phyloP scores from a whole-genome alignment of 1,140 invertebrate genomes.

The Portunus trituberculatus region DNA sequence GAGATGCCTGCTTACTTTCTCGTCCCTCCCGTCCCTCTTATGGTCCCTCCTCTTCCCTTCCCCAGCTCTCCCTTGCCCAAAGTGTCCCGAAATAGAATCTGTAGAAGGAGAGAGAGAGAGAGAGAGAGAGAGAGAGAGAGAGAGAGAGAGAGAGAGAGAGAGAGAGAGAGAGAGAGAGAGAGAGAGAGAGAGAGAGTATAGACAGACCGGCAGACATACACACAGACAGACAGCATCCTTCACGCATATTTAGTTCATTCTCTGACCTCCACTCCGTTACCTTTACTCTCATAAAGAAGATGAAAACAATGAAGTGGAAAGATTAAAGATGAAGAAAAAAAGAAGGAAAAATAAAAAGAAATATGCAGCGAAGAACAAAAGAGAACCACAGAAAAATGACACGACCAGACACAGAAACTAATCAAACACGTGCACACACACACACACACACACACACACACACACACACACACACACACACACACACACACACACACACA shows the following conservation, averaged over 20 bases:
- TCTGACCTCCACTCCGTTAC: neutral
- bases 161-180: neutral
- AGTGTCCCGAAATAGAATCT: neutral
- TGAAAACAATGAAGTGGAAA: no score
- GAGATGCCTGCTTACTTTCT: no score
- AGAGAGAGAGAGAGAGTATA: neutral
- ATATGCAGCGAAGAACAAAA: neutral
- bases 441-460: conserved; percentile 20
- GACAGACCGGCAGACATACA: no score
- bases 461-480: conserved; percentile 8
- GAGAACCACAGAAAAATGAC: neutral
- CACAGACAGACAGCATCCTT: no score
- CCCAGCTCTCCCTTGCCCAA: no score
- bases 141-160: neutral
- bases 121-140: no score
- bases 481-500: no score
- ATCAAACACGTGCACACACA: conserved; percentile 3
- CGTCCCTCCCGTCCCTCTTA: no score
- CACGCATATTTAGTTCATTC: no score
- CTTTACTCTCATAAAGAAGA: no score
- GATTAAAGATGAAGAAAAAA: no score
- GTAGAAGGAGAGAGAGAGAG: neutral
- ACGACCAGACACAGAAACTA: neutral
- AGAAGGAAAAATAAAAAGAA: neutral
- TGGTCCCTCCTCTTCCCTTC: no score